These are phyloP conservation scores for Zygaena filipendulae DNA, from an alignment of 2,888 invertebrate species.

Conservation along the genomic window DNA sequence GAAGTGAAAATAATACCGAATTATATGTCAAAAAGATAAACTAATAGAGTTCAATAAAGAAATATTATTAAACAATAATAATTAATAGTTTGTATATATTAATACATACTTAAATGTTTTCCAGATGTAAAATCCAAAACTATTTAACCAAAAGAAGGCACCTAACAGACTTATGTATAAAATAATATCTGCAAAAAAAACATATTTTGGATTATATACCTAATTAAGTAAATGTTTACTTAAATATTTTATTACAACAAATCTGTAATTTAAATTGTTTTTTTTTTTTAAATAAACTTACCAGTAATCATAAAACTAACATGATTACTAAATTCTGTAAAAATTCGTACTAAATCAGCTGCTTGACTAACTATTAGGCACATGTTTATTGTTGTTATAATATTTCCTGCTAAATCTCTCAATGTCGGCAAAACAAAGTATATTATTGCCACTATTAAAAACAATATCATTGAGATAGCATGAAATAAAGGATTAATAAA, in stretches of 20 bases:
- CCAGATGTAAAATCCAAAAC: constrained; percentile 89
- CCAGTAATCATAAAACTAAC: constrained; percentile 84
- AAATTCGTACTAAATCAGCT: constrained; percentile 81
- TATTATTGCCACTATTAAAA: constrained; percentile 78
- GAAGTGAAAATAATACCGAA: constrained; percentile 1
- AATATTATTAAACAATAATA: neutral
- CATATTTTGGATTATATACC: too few relatives aligned
- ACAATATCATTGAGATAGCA: constrained; percentile 75
- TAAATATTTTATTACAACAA: too few relatives aligned
- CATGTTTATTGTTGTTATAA: constrained; percentile 82
- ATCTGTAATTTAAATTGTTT: too few relatives aligned
- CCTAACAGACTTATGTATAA: constrained; percentile 80
- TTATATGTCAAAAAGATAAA: too few relatives aligned
- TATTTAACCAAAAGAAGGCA: constrained; percentile 89
- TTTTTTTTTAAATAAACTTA: too few relatives aligned
- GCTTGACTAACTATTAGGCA: constrained; percentile 82
- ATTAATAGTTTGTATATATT: neutral
- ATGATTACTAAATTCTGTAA: constrained; percentile 83
- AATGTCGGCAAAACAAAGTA: constrained; percentile 87
- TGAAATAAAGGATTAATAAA: constrained; percentile 83
- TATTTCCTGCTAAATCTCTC: constrained; percentile 85
- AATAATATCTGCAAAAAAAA: constrained; percentile 74
- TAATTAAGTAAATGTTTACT: too few relatives aligned
- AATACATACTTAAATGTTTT: constrained; percentile 79
- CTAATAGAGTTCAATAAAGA: neutral